These are phyloP conservation scores for Hepsetus odoe DNA, from an alignment of 2,113 vertebrate species.

Conservation along the genomic window DNA sequence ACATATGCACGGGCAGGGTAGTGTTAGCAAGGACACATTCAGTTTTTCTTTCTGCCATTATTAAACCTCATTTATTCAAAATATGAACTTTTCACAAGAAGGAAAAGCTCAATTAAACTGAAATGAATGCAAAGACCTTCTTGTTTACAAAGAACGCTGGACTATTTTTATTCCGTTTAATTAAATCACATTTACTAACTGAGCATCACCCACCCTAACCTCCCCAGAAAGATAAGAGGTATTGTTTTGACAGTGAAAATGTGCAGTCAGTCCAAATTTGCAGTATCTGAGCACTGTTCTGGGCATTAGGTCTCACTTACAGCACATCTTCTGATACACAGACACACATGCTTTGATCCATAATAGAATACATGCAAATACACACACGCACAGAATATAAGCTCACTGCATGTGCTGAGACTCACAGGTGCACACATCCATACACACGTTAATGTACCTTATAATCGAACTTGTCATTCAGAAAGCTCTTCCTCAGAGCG, in stretches of 20 bases:
- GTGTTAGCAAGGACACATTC: not conserved
- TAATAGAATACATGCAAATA: not conserved
- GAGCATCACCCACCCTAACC: no score
- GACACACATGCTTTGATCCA: not conserved
- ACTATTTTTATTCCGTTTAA: no score
- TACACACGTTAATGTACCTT: constrained; percentile 74
- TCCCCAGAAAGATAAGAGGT: no score
- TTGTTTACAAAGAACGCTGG: no score
- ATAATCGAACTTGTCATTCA: constrained; percentile 97
- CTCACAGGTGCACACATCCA: not conserved
- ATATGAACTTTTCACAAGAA: no score
- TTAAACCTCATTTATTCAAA: no score
- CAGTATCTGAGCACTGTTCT: not conserved
- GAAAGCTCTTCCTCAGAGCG: constrained; percentile 95
- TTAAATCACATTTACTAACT: no score
- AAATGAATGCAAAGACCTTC: no score
- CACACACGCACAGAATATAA: constrained; percentile 17
- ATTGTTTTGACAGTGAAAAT: not conserved
- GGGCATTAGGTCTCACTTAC: not conserved
- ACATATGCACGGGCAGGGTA: constrained; percentile 47
- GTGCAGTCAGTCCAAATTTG: no score
- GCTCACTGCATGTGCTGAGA: not conserved
- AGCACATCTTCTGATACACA: not conserved
- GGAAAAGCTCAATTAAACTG: no score
- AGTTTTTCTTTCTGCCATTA: no score